Conservation (phyloP, 2,797 vertebrate genomes). For the Macropus fuliginosus region DNA sequence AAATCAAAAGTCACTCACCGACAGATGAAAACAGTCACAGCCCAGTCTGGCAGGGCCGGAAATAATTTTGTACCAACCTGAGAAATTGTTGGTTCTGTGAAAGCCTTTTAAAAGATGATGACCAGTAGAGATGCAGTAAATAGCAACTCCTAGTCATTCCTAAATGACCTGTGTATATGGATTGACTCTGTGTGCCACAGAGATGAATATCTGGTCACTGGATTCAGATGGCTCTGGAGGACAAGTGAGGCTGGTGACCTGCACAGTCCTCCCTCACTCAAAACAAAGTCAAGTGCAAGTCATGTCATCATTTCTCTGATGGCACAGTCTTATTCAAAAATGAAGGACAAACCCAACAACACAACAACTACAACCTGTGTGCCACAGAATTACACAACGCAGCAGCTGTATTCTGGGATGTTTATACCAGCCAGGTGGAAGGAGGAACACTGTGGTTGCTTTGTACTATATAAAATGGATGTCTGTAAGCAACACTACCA, state of each 20-base stretch:
- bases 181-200: not conserved
- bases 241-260: too few relatives aligned
- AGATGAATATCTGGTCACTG: not conserved
- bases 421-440: not conserved
- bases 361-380: not conserved
- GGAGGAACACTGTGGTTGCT: not conserved
- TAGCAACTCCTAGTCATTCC: not conserved
- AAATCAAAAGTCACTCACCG: not conserved
- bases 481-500: not conserved
- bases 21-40: constrained; percentile 18
- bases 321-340: too few relatives aligned
- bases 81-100: not conserved
- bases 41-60: not conserved
- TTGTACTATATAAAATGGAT: constrained; percentile 17
- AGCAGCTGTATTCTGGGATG: not conserved
- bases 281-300: too few relatives aligned
- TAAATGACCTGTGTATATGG: not conserved
- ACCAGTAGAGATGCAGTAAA: not conserved
- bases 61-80: constrained; percentile 5
- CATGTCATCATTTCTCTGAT: too few relatives aligned
- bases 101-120: constrained; percentile 5
- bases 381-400: not conserved
- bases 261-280: too few relatives aligned
- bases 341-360: too few relatives aligned
- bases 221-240: too few relatives aligned